Evolutionary conservation across 2,888 invertebrate genomes (phyloP), one percentile per base, ranked within the genome.

Genomic region (Standfussiana lucernea): DNA sequence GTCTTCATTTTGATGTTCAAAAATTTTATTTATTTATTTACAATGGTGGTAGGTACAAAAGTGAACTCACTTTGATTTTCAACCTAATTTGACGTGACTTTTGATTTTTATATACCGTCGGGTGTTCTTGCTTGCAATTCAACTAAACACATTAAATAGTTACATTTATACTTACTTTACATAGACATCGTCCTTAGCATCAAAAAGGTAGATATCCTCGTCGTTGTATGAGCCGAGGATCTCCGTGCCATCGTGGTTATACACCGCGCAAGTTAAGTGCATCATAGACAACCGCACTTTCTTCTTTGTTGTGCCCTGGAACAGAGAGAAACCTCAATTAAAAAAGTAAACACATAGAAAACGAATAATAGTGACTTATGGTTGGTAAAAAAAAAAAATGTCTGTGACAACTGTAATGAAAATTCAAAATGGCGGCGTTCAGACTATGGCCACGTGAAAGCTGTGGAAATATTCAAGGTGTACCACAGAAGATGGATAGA

Each of bases 171-270:
- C 64, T 40, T 64, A 64, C 64, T 64, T 64, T 4, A 18, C n/a
- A 79, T 92, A 94, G 0, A 94, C 93, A 84, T 97, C 97, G 4
- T 93, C 93, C 64, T 93, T 96, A 32, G 97, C 97, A 92, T 99
- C 98, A 91, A 99, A 99, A 56, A 99, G 96, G 95, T 99, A 99
- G 86, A 99, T 98, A 89, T 99, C 98, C 82, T 99, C 99, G 92
- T 99, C 99, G 93, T 98, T 99, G 94, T 99, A 99, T 0, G 99
- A 98, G n/a, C 98, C 99, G 21, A 99, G 96, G 72, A 99, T 98
- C 96, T 99, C 99, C 71, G 98, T 97, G 64, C 99, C 99, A 94
- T 98, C 98, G 95, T 98, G 98, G 95, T 98, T 99, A 95, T 99
- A 99, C 5, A 99, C 98, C 13, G 99, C 98, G 91, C 98, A 98